Percentiles rank a stretch among this genome's conserved stretches.
Conservation (phyloP, 2,888 invertebrate genomes). For the Danaus chrysippus region DNA sequence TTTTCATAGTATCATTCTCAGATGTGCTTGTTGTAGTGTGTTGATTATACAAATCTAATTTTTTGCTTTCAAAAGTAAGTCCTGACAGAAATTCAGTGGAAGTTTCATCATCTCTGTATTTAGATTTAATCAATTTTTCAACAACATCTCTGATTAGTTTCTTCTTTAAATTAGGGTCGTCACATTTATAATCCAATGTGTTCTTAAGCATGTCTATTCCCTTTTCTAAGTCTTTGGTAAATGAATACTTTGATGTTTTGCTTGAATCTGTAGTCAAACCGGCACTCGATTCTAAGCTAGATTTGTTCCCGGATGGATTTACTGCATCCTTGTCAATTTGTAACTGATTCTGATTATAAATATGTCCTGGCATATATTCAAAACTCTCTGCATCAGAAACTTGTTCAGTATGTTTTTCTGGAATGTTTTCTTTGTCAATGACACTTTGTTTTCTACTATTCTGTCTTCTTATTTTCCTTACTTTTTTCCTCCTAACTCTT, state of each 20-base stretch:
- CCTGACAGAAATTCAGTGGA: constrained; percentile 71
- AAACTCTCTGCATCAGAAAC: constrained; percentile 82
- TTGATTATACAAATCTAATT: constrained; percentile 41
- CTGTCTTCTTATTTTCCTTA: constrained; percentile 44
- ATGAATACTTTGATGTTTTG: constrained; percentile 60
- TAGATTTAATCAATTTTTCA: constrained; percentile 78
- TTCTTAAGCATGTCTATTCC: constrained; percentile 80
- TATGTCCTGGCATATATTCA: constrained; percentile 81
- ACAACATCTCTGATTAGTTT: constrained; percentile 82
- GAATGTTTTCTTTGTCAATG: constrained; percentile 41
- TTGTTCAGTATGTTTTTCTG: constrained; percentile 58
- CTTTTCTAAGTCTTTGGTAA: constrained; percentile 81
- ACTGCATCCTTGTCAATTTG: constrained; percentile 41
- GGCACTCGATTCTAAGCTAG: constrained; percentile 68
- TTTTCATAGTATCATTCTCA: constrained; percentile 54
- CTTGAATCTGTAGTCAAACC: constrained; percentile 64
- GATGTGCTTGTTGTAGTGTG: constrained; percentile 65
- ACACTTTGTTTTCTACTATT: constrained; percentile 39
- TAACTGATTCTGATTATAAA: constrained; percentile 75
- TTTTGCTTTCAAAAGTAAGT: constrained; percentile 57
- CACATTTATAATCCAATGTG: constrained; percentile 79
- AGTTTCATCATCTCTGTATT: constrained; percentile 79
- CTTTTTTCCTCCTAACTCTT: constrained; percentile 49
- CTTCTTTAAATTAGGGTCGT: constrained; percentile 80
- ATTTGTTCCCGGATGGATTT: constrained; percentile 59